phyloP scores from a whole-genome alignment of 2,888 invertebrate species.

The Cyrtodaria siliqua region DNA sequence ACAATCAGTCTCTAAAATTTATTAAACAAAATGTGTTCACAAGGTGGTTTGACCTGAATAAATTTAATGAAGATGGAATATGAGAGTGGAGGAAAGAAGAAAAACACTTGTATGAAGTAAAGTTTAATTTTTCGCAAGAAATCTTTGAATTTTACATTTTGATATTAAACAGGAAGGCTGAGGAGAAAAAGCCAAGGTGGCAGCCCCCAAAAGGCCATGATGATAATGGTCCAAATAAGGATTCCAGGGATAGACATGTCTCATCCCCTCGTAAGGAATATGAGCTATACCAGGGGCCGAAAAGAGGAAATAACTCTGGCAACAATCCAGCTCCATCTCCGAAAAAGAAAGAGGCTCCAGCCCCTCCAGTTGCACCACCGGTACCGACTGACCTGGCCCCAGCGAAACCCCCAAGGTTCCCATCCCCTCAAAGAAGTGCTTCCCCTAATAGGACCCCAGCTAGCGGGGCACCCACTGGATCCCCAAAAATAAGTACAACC shows the following conservation, averaged over 20 bases:
- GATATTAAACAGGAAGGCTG: conserved; percentile 69
- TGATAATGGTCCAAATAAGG: conserved; percentile 25
- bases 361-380: conserved; percentile 58
- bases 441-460: conserved; percentile 53
- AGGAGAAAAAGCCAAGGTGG: conserved; percentile 81
- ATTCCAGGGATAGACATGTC: conserved; percentile 62
- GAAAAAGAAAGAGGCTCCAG: conserved; percentile 48
- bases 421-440: conserved; percentile 28
- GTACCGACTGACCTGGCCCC: conserved; percentile 44
- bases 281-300: conserved; percentile 59
- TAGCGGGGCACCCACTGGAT: conserved; percentile 40
- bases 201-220: conserved; percentile 73
- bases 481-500: conserved; percentile 49
- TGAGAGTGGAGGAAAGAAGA: no score
- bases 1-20: no score
- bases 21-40: no score
- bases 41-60: no score
- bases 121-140: no score
- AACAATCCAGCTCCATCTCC: conserved; percentile 38
- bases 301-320: conserved; percentile 21
- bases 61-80: no score
- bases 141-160: no score
- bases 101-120: no score
- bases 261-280: conserved; percentile 57
- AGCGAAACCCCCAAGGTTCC: conserved; percentile 41